Evolutionary conservation across 2,797 vertebrate species (phyloP), one percentile per base, ranked within the genome.

Genomic region (Emydoidea blandingii): DNA sequence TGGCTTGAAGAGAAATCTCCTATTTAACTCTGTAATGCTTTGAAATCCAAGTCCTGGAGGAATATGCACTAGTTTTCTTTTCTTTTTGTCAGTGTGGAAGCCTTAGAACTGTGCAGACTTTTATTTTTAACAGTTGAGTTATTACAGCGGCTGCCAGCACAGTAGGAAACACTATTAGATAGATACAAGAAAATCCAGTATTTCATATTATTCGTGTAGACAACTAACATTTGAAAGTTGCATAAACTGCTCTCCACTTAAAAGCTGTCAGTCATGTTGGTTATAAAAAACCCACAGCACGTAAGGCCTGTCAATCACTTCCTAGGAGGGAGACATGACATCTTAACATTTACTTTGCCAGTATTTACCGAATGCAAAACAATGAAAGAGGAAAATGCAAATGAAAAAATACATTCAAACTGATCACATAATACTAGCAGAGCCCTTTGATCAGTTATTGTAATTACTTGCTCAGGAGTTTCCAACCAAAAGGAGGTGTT

Each of bases 231-330:
- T 95, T 97, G 91, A 95, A 97, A 95, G 81, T 94, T 94, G 83
- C 78, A 89, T 7, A 86, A 97, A 96, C 94, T 89, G 79, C 91
- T 92, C 87, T 97, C 94, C 96, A 93, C 86, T 96, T 95, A 96
- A 97, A 97, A 96, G 86, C 89, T 94, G 97, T 97, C 98, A 98
- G 96, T 98, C 98, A 98, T 79, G 15, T 85, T 56, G 79, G 93
- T 94, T 97, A 98, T 95, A 97, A 97, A 98, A 98, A 97, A 96
- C 96, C 84, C 92, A 57, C 91, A 93, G 96, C 97, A 95, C 97
- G 98, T 96, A 97, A 94, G 96, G 86, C 56, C 93, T 98, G 98
- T 96, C 98, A 98, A 37, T 98, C 98, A 98, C 87, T 90, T 96
- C 93, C 88, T 57, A 79, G 49, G 89, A 97, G 92, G 96, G 86